These are phyloP conservation scores for Sinodicranocentrus sp. DNA, from an alignment of 2,888 invertebrate species.

Conservation along the genomic window DNA sequence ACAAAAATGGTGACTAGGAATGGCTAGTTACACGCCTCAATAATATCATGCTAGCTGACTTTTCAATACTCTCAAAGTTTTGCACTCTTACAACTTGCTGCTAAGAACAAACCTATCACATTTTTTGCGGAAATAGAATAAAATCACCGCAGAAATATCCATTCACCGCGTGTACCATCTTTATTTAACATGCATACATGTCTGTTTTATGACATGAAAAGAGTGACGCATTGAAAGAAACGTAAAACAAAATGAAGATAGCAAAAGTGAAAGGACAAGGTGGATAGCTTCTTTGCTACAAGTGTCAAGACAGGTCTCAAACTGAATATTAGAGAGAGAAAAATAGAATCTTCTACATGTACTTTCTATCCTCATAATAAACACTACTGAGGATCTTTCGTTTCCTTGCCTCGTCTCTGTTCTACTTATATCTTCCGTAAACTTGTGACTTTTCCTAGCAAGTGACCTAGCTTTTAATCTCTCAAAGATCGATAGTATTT, in stretches of 20 bases:
- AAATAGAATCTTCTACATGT: no score
- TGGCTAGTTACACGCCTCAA: neutral
- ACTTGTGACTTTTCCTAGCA: neutral
- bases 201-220: no score
- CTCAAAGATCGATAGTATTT: constrained; percentile 2
- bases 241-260: neutral
- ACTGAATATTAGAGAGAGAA: neutral
- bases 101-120: constrained; percentile 16
- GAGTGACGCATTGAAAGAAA: neutral
- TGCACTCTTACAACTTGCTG: neutral
- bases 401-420: no score
- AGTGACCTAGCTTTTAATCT: constrained; percentile 24
- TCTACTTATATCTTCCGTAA: neutral
- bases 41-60: neutral
- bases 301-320: constrained; percentile 19
- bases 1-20: neutral
- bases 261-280: constrained; percentile 11
- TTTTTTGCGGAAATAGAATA: constrained; percentile 27
- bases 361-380: no score
- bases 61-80: neutral
- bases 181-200: no score
- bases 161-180: no score
- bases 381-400: no score
- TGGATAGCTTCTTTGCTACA: neutral
- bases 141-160: neutral